Evolutionary conservation across 2,888 invertebrate genomes (phyloP), one percentile per base, ranked within the genome.

Genomic region (Drosophila lacicola): DNA sequence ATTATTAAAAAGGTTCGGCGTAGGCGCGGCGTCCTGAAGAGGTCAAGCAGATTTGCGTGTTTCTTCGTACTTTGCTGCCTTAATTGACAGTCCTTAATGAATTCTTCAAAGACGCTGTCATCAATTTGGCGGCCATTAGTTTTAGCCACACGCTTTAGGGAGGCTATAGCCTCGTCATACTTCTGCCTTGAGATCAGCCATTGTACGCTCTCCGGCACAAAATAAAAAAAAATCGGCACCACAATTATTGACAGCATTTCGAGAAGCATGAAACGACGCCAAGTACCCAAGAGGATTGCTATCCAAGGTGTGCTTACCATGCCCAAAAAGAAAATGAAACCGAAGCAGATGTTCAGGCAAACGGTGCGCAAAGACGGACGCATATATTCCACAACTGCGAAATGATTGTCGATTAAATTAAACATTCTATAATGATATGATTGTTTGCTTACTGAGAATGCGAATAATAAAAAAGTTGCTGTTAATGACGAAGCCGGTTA

Each of bases 401-500:
- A 5, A 19, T 10, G 0, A 11, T 37, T 14, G 1, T 3, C 3
- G 11, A 4, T 21, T n/a, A 1, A 6, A 13, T 8, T 5, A 0
- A 1, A 25, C 2, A n/a, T 21, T 0, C 1, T 1, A 2, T n/a
- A 1, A 13, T 4, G 4, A 10, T 10, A 5, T 1, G 17, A 19
- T 8, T 4, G 2, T 2, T 2, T 2, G 62, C 91, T 91, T 80
- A 94, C 94, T 94, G 74, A 94, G 92, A 73, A 94, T 94, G 70
- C 94, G 94, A 94, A 94, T 94, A 94, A 94, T 94, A 3, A 94
- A 92, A 80, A 94, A 94, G 86, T 94, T 94, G 44, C 93, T 93
- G 79, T 94, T 94, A 6, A 94, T 94, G 19, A 94, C 94, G 75
- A 94, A 90, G 21, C 95, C 95, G 4, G 94, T 94, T n/a, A 94